Evolutionary conservation across 2,888 invertebrate genomes (phyloP).

Genomic region (Phania funesta): DNA sequence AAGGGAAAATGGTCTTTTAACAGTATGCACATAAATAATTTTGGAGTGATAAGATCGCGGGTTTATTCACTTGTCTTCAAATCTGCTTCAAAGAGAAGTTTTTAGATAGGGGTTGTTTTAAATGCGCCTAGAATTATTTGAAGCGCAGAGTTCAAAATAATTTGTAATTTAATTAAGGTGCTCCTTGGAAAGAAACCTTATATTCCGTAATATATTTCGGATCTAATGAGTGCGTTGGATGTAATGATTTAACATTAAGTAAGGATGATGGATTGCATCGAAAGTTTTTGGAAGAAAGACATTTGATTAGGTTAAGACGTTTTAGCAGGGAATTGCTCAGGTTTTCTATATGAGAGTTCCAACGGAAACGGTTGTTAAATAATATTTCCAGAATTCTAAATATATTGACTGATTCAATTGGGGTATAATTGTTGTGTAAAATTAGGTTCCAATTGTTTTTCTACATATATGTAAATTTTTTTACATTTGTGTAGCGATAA

Average conservation of each 20-base stretch:
- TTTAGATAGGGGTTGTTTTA: conserved; percentile 44
- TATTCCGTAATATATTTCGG: conserved; percentile 45
- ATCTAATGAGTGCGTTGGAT: conserved; percentile 29
- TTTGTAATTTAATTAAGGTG: conserved; percentile 22
- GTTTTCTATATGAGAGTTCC: conserved; percentile 58
- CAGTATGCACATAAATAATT: not conserved
- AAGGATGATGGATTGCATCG: conserved; percentile 18
- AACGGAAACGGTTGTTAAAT: conserved; percentile 64
- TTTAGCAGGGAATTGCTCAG: conserved; percentile 18
- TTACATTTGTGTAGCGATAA: not conserved
- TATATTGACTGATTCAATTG: not conserved
- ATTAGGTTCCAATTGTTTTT: not conserved
- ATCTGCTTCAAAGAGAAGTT: conserved; percentile 46
- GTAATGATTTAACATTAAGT: no score
- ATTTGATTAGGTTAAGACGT: conserved; percentile 59
- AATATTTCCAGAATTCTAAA: conserved; percentile 55
- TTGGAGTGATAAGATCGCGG: not conserved
- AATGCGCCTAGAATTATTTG: conserved; percentile 27
- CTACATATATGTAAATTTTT: not conserved
- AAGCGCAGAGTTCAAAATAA: conserved; percentile 18
- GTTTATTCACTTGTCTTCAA: not conserved
- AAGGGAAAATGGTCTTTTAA: not conserved
- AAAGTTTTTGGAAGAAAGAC: conserved; percentile 31
- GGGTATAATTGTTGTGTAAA: not conserved
- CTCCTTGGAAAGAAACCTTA: conserved; percentile 28